These are phyloP conservation scores for Platalea minor DNA, from an alignment of 2,797 vertebrate species.

Conservation along the genomic window DNA sequence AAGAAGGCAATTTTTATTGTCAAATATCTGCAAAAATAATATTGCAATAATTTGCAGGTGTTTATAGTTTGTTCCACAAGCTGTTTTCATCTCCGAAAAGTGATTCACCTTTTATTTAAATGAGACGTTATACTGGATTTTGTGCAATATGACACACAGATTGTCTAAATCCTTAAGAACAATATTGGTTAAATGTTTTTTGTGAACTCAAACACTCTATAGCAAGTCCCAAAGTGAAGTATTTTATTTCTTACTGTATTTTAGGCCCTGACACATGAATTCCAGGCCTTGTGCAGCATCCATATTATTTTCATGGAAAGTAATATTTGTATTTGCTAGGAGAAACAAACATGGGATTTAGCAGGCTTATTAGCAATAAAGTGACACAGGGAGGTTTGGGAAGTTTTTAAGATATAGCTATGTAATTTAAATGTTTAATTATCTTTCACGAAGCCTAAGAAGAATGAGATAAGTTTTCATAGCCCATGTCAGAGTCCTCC, in stretches of 20 bases:
- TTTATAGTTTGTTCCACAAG: background rate
- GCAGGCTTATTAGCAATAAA: background rate
- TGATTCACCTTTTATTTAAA: conserved; percentile 45
- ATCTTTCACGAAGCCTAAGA: conserved; percentile 80
- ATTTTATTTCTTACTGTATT: background rate
- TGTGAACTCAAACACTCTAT: background rate
- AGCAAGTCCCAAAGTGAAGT: background rate
- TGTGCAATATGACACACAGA: background rate
- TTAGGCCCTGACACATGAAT: background rate
- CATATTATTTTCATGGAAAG: background rate
- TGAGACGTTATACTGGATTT: conserved; percentile 30
- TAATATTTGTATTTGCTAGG: background rate
- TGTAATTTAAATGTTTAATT: conserved; percentile 78
- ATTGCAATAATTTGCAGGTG: background rate
- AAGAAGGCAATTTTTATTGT: background rate
- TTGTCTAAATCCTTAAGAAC: conserved; percentile 6
- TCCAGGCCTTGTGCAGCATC: background rate
- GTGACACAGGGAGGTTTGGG: background rate
- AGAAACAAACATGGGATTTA: background rate
- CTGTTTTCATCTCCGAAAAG: conserved; percentile 19
- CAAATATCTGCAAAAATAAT: background rate
- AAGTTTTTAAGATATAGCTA: conserved; percentile 1
- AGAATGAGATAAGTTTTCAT: conserved; percentile 74
- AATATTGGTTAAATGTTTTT: conserved; percentile 8
- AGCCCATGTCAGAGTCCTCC: conserved; percentile 71